Conservation (phyloP, 2,888 invertebrate species). For the Drosophila helvetica region DNA sequence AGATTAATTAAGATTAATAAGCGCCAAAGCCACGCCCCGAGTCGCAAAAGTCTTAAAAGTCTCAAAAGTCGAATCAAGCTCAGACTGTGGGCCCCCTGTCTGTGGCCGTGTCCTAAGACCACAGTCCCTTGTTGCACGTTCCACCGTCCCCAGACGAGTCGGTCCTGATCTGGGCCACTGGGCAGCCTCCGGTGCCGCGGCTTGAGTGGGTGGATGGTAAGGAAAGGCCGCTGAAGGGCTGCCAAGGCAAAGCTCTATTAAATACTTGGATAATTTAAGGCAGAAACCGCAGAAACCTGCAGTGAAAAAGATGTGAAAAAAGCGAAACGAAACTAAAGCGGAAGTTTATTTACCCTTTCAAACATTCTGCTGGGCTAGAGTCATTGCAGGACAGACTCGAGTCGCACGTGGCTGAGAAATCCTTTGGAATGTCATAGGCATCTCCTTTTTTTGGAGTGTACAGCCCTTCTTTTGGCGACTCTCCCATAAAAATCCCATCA, state of each 20-base stretch:
- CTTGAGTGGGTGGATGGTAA: not conserved
- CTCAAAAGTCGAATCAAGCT: conserved; percentile 4
- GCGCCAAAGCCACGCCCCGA: conserved; percentile 12
- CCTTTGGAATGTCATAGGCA: not conserved
- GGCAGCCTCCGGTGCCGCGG: conserved; percentile 25
- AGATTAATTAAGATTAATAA: conserved; percentile 36
- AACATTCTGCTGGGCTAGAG: no score
- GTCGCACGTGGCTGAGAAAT: not conserved
- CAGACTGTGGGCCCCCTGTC: not conserved
- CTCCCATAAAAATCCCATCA: not conserved
- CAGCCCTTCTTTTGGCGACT: not conserved
- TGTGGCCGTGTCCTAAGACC: not conserved
- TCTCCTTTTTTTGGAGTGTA: not conserved
- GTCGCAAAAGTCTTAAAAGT: not conserved
- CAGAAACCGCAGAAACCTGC: not conserved
- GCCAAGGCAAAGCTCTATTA: not conserved
- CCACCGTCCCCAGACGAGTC: conserved; percentile 13
- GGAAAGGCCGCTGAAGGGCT: not conserved
- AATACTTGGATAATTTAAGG: conserved; percentile 14
- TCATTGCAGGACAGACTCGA: no score
- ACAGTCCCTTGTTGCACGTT: conserved; percentile 21
- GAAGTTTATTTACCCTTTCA: no score
- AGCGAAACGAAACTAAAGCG: no score
- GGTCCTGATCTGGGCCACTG: conserved; percentile 44
- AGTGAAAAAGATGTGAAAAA: not conserved